Evolutionary conservation across 2,113 vertebrate genomes (phyloP), one percentile per base, ranked within the genome.

Genomic region (Mesocricetus auratus): DNA sequence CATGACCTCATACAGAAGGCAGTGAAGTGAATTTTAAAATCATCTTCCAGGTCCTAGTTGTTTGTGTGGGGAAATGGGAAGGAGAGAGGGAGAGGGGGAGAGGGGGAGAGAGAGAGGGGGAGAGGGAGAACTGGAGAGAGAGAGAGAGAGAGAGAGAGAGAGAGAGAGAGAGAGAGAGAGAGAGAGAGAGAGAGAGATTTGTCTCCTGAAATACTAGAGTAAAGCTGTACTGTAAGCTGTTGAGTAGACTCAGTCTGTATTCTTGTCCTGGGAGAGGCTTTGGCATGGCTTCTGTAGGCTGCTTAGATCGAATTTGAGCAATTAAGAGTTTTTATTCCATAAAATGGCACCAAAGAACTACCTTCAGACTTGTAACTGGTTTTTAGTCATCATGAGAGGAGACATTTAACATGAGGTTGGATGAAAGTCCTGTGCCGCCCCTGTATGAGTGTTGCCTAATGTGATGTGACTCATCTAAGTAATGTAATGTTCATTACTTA

Each of bases 1-100:
- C 53, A 79, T 87, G 69, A 94, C 22, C 36, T 93, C 64, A 62
- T 95, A 64, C 69, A 68, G 89, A 88, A 93, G 88, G 89, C 71
- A 85, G 22, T 82, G 19, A n/a, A 75, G 58, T 94, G 17, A 87
- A 79, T 93, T 83, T 79, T 92, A 96, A 86, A 50, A 82, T 96
- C 8, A 47, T 42, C 39, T 47, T 81, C 31, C 17, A 4, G 75
- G 11, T 19, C 39, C 60, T 4, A 79, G 21, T 42, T 88, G 82
- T 88, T 83, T 94, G 36, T 36, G 0, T 3, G 21, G 39, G n/a
- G 21, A 19, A 15, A 2, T 4, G 45, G 0, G 29, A 15, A 15
- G 29, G 31, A 69, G 66, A 69, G 13, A 31, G 45, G 4, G 1
- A 45, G 10, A 7, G 16, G 26, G 33, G 4, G 68, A 69, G 12